phyloP scores from a whole-genome alignment of 1,140 invertebrate species.

The Choristoneura fumiferana region DNA sequence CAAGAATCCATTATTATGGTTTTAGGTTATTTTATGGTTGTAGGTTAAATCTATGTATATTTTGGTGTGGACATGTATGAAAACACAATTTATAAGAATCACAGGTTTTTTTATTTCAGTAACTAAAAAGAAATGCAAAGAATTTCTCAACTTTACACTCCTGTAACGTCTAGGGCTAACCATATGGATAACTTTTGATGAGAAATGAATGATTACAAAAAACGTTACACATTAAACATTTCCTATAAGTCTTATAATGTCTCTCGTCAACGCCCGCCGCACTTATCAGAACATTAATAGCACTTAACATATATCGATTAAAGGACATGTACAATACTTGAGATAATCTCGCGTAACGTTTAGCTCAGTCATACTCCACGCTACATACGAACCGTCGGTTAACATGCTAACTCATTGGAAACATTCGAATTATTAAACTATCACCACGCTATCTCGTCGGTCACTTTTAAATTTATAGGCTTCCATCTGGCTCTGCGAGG shows the following conservation, averaged over 20 bases:
- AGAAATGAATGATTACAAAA: slow-evolving; percentile 76
- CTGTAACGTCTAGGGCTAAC: slow-evolving; percentile 69
- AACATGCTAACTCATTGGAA: slow-evolving; percentile 42
- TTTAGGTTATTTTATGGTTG: no score
- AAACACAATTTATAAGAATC: slow-evolving; percentile 57
- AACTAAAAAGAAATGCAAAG: slow-evolving; percentile 77
- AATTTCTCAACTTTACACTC: slow-evolving; percentile 71
- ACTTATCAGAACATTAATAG: slow-evolving; percentile 57
- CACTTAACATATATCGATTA: slow-evolving; percentile 59
- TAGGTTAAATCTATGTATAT: background rate
- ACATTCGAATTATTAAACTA: slow-evolving; percentile 30
- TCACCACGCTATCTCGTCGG: slow-evolving; percentile 33
- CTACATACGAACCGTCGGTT: slow-evolving; percentile 29
- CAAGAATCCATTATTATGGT: no score
- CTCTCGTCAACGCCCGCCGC: slow-evolving; percentile 54
- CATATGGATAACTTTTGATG: slow-evolving; percentile 68
- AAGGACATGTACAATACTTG: slow-evolving; percentile 53
- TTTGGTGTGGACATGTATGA: slow-evolving; percentile 27
- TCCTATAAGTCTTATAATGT: slow-evolving; percentile 76
- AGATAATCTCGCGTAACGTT: slow-evolving; percentile 43
- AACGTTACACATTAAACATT: slow-evolving; percentile 75
- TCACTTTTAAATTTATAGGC: slow-evolving; percentile 50
- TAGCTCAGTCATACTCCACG: slow-evolving; percentile 39
- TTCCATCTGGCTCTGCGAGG: slow-evolving; percentile 33
- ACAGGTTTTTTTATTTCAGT: slow-evolving; percentile 72